Evolutionary conservation across 1,140 invertebrate genomes (phyloP), one percentile per base, ranked within the genome.

Genomic region (Atta colombica): DNA sequence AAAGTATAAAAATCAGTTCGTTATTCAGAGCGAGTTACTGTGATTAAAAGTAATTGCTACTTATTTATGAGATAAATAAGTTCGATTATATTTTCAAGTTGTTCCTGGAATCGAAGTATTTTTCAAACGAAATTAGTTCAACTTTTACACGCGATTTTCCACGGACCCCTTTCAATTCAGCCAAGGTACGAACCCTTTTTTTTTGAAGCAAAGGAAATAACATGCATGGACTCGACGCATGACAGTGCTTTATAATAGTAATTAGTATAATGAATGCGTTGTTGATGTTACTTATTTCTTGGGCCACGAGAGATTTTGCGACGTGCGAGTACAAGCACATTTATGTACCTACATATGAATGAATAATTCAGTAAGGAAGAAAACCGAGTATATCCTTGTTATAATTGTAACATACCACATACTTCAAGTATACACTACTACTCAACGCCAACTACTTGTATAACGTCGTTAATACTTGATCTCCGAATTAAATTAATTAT

Each of bases 201-300:
- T 87, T 85, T 25, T 80, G 35, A 65, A 28, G 72, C 60, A 61
- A 86, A 63, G 77, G 68, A 61, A 78, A 88, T 88, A 69, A 75
- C 65, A 39, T 6, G 81, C 51, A 84, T 60, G 68, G n/a, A 77
- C 69, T 87, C 60, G 21, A 45, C 68, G 31, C 66, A 58, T 55
- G 88, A 66, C 88, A 55, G 71, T 63, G 60, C 71, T 77, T 82
- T 72, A 89, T 87, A 90, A 89, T 89, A 65, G 86, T 90, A 51
- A 89, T 89, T 86, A 69, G 51, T 74, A 53, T 89, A 87, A 87
- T 75, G 71, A 69, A 63, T 21, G 55, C 28, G 18, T 10, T 77
- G 85, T 81, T 85, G 82, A 87, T 77, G 58, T 49, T 90, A 89
- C 68, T 82, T 55, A 89, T 87, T 82, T 90, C 74, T 66, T 63